Evolutionary conservation across 1,140 invertebrate species (phyloP).

Genomic region (Drosophila athabasca): DNA sequence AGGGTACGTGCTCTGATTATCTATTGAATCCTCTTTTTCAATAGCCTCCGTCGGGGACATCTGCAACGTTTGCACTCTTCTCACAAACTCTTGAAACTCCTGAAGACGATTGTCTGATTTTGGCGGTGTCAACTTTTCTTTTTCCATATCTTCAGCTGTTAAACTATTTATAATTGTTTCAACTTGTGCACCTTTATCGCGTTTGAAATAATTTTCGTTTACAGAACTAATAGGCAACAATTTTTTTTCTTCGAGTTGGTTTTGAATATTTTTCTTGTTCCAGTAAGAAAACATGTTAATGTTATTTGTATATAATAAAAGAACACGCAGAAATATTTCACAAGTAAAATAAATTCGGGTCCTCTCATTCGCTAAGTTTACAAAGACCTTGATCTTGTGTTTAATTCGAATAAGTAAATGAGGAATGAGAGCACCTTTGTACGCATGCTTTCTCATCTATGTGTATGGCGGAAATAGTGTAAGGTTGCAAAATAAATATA

Average conservation of each 20-base stretch:
- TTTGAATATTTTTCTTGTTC: slow-evolving; percentile 44
- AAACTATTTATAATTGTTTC: not conserved
- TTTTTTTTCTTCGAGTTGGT: slow-evolving; percentile 2
- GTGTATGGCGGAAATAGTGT: not conserved
- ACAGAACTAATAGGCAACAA: not conserved
- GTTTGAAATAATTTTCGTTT: slow-evolving; percentile 1
- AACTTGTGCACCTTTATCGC: not conserved
- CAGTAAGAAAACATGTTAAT: slow-evolving; percentile 66
- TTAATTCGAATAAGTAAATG: slow-evolving; percentile 15
- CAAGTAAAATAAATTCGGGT: no score
- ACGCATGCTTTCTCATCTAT: not conserved
- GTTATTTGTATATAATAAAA: not conserved
- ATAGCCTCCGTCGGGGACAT: slow-evolving; percentile 43
- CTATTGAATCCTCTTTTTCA: not conserved
- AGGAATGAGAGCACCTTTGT: slow-evolving; percentile 26
- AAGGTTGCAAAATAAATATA: not conserved
- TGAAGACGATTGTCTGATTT: slow-evolving; percentile 22
- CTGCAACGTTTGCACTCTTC: slow-evolving; percentile 61
- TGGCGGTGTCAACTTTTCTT: not conserved
- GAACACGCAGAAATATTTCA: no score
- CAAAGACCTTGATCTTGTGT: slow-evolving; percentile 63
- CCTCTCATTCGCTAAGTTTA: slow-evolving; percentile 4
- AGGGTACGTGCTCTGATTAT: not conserved
- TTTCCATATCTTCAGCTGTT: not conserved
- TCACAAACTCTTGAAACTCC: slow-evolving; percentile 71